Evolutionary conservation across 1,140 invertebrate genomes (phyloP).

Genomic region (Stenopsyche tienmushanensis): DNA sequence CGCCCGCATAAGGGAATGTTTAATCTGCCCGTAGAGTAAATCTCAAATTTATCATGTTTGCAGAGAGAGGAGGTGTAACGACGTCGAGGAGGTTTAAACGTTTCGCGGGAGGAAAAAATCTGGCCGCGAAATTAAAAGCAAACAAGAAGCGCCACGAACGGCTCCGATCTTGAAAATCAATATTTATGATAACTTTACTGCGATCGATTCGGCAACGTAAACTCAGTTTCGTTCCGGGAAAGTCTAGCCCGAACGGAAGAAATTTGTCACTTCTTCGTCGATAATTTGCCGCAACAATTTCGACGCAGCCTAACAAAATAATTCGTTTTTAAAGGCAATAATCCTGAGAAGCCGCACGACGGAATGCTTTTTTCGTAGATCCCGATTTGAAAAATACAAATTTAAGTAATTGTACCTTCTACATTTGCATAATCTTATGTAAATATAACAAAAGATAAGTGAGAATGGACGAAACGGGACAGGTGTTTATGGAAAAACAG

Average conservation of each 20-base stretch:
- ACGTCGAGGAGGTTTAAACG: conserved; percentile 19
- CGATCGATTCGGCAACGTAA: not conserved
- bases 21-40: conserved; percentile 38
- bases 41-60: conserved; percentile 38
- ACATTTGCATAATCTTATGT: too few species aligned
- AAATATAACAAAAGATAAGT: too few species aligned
- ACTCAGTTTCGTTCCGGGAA: not conserved
- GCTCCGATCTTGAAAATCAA: conserved; percentile 2
- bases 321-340: too few species aligned
- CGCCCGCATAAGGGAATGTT: conserved; percentile 32
- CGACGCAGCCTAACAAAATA: not conserved
- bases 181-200: not conserved
- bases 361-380: too few species aligned
- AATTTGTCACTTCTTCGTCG: not conserved
- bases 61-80: conserved; percentile 18
- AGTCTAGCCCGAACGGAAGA: not conserved
- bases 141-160: conserved; percentile 3
- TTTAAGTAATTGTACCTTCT: too few species aligned
- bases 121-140: conserved; percentile 28
- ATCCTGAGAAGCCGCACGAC: too few species aligned
- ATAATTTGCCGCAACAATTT: not conserved
- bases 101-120: conserved; percentile 26
- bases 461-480: too few species aligned
- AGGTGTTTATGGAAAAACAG: too few species aligned
- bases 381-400: too few species aligned